Conservation (phyloP, 2,888 invertebrate species). For the Aleiodes leptofemur region DNA sequence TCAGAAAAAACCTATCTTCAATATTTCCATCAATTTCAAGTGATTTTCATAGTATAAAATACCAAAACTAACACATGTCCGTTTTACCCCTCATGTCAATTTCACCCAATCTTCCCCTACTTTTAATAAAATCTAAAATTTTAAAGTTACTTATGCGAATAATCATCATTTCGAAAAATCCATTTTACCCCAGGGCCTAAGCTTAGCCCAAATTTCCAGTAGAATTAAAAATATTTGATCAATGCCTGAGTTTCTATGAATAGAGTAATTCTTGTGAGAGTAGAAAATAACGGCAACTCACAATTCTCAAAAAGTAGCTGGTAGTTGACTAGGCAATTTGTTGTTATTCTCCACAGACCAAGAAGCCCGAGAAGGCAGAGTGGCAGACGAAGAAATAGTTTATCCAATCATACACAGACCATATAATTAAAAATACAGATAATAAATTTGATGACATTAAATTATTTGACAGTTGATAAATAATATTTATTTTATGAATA, state of each 20-base stretch:
- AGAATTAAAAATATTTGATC: neutral
- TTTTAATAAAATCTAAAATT: too few species aligned
- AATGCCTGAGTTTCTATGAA: conserved; percentile 1
- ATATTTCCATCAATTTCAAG: too few species aligned
- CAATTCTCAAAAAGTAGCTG: neutral
- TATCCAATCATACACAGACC: conserved; percentile 37
- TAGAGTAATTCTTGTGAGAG: conserved; percentile 16
- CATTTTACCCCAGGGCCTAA: too few species aligned
- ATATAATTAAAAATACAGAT: neutral
- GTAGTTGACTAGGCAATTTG: conserved; percentile 69
- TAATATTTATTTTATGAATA: conserved; percentile 18
- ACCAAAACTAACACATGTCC: too few species aligned
- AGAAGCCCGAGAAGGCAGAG: conserved; percentile 86
- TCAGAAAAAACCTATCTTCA: too few species aligned
- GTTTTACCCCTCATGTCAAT: too few species aligned
- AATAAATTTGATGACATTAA: neutral
- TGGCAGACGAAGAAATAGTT: conserved; percentile 82
- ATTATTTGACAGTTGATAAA: conserved; percentile 19
- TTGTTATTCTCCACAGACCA: conserved; percentile 80
- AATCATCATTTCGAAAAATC: too few species aligned
- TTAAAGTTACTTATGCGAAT: too few species aligned
- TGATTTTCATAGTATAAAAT: too few species aligned
- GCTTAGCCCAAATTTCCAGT: too few species aligned
- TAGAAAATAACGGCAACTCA: conserved; percentile 18
- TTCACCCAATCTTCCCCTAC: too few species aligned